phyloP scores from a whole-genome alignment of 2,888 invertebrate species.

The Cosmopolites sordidus region DNA sequence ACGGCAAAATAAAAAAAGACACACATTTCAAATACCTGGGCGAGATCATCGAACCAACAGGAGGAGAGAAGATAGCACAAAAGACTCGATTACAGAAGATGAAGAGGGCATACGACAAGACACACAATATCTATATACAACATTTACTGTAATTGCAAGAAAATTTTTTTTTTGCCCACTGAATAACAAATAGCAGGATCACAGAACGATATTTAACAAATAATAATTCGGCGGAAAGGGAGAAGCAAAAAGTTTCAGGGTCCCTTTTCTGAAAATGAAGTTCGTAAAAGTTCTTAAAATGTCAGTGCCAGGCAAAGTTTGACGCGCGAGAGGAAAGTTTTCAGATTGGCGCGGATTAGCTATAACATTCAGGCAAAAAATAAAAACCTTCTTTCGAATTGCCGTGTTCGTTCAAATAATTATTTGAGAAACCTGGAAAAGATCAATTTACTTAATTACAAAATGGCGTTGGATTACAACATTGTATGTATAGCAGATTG shows the following conservation, averaged over 20 bases:
- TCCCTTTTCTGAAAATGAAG: not conserved
- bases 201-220: not conserved
- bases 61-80: too few species aligned
- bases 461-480: not conserved
- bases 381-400: not conserved
- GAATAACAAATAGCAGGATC: too few species aligned
- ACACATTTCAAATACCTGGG: too few species aligned
- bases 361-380: not conserved
- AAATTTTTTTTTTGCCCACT: too few species aligned
- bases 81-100: too few species aligned
- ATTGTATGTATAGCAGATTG: too few species aligned
- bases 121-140: too few species aligned
- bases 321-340: not conserved
- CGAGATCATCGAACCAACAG: too few species aligned
- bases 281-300: not conserved
- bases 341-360: slow-evolving; percentile 1
- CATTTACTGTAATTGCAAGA: too few species aligned
- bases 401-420: slow-evolving; percentile 1
- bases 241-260: too few species aligned
- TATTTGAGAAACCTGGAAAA: not conserved
- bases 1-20: too few species aligned
- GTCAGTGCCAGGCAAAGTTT: slow-evolving; percentile 1
- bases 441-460: not conserved
- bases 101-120: too few species aligned
- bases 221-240: not conserved